A percentile compares a stretch with the other conserved stretches of the same genome.
Evolutionary conservation across 2,888 invertebrate species (phyloP).

Genomic region (Caradrina clavipalpis): DNA sequence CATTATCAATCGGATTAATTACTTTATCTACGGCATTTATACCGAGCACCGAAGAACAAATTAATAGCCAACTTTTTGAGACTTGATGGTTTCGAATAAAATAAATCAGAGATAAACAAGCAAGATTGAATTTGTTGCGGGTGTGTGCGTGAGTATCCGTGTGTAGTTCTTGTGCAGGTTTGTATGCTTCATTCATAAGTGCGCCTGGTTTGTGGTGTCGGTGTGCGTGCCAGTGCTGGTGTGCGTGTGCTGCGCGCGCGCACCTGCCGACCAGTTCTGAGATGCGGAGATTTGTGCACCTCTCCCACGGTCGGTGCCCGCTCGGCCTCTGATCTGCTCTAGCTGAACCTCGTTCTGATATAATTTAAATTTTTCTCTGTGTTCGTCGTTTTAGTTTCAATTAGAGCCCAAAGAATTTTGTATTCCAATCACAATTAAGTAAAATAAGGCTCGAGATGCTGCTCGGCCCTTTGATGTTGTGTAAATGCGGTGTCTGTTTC

Average conservation of each 20-base stretch:
- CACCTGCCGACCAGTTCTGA: slow-evolving; percentile 91
- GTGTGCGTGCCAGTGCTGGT: slow-evolving; percentile 62
- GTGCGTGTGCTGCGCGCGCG: slow-evolving; percentile 74
- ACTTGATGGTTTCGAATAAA: slow-evolving; percentile 86
- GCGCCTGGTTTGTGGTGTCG: slow-evolving; percentile 76
- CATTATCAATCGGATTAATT: slow-evolving; percentile 85
- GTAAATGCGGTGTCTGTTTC: slow-evolving; percentile 54
- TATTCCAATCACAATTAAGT: slow-evolving; percentile 65
- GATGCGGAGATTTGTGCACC: slow-evolving; percentile 91
- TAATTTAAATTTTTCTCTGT: slow-evolving; percentile 83
- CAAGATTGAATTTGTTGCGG: slow-evolving; percentile 78
- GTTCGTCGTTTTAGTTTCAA: slow-evolving; percentile 66
- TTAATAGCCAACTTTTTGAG: slow-evolving; percentile 87
- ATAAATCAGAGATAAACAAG: slow-evolving; percentile 90
- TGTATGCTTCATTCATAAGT: slow-evolving; percentile 88
- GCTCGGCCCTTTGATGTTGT: slow-evolving; percentile 55
- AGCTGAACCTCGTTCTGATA: slow-evolving; percentile 84
- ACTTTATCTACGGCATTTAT: slow-evolving; percentile 86
- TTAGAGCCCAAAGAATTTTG: slow-evolving; percentile 60
- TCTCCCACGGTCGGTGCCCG: slow-evolving; percentile 91
- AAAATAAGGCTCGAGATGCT: slow-evolving; percentile 50
- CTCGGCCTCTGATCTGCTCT: slow-evolving; percentile 83
- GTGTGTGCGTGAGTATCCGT: slow-evolving; percentile 67
- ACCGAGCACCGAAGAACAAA: slow-evolving; percentile 83
- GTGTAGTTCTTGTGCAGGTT: slow-evolving; percentile 67